Conservation (phyloP, 1,140 invertebrate species). For the Papilio machaon region DNA sequence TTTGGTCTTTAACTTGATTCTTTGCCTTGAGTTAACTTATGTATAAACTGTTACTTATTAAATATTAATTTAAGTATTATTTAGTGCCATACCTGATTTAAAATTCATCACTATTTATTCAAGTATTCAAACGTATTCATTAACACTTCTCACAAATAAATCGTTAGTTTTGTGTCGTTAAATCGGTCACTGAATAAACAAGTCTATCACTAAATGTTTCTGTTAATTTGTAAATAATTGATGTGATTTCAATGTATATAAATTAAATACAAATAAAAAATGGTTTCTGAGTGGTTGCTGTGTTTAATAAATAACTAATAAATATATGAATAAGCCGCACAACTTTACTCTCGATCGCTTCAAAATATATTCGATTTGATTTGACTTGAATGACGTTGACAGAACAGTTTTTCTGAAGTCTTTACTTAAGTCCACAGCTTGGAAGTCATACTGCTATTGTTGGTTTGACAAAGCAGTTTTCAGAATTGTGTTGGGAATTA, state of each 20-base stretch:
- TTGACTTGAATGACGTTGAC: neutral
- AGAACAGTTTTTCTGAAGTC: neutral
- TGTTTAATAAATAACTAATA: neutral
- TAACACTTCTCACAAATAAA: constrained; percentile 11
- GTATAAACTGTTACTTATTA: neutral
- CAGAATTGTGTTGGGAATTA: no score
- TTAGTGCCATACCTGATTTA: constrained; percentile 18
- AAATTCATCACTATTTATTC: constrained; percentile 29
- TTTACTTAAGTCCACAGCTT: neutral
- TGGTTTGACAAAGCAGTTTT: neutral
- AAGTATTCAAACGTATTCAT: constrained; percentile 22
- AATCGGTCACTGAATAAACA: neutral
- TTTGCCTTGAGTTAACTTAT: constrained; percentile 8
- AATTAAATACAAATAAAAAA: neutral
- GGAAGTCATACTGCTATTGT: neutral
- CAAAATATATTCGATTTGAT: neutral
- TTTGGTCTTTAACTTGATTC: neutral
- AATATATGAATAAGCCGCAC: neutral
- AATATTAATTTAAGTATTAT: neutral
- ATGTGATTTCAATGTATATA: neutral
- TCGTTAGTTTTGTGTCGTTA: neutral
- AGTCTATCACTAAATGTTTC: neutral
- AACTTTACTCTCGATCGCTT: neutral
- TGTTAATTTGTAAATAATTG: neutral
- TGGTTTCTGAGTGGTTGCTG: neutral